These are phyloP conservation scores for Carduelis carduelis DNA, from an alignment of 2,797 vertebrate genomes.

Conservation along the genomic window DNA sequence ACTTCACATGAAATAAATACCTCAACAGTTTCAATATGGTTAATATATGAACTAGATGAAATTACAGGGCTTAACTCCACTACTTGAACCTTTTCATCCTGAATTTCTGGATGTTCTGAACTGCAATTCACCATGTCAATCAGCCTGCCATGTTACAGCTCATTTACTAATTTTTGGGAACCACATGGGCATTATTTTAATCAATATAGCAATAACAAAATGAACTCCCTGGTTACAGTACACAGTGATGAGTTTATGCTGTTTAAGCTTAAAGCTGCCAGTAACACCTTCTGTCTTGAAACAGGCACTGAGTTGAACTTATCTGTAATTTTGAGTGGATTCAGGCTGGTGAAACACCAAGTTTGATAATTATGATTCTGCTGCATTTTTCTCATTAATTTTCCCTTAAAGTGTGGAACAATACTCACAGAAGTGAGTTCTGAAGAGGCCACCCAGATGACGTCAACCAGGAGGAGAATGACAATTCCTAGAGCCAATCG, in stretches of 20 bases:
- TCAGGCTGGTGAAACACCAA: not conserved
- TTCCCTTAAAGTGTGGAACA: not conserved
- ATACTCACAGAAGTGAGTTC: constrained; percentile 91
- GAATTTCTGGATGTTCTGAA: not conserved
- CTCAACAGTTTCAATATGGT: not conserved
- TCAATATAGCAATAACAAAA: not conserved
- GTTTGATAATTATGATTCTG: not conserved
- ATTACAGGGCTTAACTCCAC: not conserved
- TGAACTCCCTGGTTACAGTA: not conserved
- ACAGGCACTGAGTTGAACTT: not conserved
- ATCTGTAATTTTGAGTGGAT: not conserved
- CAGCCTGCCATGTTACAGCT: not conserved
- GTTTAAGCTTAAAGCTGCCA: not conserved
- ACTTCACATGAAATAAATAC: not conserved
- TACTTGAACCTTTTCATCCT: not conserved
- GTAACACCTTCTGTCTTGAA: not conserved
- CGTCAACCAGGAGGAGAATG: constrained; percentile 91
- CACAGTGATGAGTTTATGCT: not conserved
- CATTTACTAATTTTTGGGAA: not conserved
- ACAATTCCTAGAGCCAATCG: constrained; percentile 90
- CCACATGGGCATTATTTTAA: not conserved
- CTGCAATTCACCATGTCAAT: not conserved
- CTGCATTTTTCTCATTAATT: not conserved
- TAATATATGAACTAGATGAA: not conserved
- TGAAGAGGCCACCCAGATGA: constrained; percentile 97